These are phyloP conservation scores for Schizaphis graminum DNA, from an alignment of 2,888 invertebrate genomes.

Conservation along the genomic window DNA sequence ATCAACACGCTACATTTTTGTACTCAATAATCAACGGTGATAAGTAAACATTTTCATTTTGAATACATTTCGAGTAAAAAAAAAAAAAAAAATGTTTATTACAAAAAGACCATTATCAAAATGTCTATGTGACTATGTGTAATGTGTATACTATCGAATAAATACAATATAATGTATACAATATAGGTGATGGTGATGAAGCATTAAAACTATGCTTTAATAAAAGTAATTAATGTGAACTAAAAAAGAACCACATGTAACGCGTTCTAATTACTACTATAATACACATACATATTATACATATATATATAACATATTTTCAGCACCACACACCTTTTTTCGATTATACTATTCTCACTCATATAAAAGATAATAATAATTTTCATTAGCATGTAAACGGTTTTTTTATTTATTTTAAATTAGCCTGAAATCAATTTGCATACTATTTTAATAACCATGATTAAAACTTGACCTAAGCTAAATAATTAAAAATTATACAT, in stretches of 20 bases:
- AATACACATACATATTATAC: not conserved
- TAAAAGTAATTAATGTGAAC: not conserved
- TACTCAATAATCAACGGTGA: not conserved
- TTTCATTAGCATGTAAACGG: not conserved
- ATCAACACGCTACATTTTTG: not conserved
- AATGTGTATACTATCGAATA: not conserved
- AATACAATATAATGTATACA: not conserved
- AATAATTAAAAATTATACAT: not conserved
- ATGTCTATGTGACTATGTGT: not conserved
- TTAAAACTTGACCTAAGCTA: not conserved
- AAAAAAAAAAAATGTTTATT: not conserved
- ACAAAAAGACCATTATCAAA: not conserved
- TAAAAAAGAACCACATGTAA: conserved; percentile 37
- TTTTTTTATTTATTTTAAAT: not conserved
- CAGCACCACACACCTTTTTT: conserved; percentile 23
- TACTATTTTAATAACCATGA: not conserved
- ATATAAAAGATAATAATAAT: conserved; percentile 1
- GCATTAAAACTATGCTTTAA: conserved; percentile 16
- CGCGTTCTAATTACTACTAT: conserved; percentile 13
- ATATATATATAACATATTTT: conserved; percentile 28
- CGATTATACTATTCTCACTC: not conserved
- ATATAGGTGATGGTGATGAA: not conserved
- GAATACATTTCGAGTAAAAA: not conserved
- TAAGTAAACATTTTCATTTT: not conserved
- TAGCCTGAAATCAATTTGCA: not conserved